Conservation (phyloP, 2,797 vertebrate species). For the Glyptemys insculpta region DNA sequence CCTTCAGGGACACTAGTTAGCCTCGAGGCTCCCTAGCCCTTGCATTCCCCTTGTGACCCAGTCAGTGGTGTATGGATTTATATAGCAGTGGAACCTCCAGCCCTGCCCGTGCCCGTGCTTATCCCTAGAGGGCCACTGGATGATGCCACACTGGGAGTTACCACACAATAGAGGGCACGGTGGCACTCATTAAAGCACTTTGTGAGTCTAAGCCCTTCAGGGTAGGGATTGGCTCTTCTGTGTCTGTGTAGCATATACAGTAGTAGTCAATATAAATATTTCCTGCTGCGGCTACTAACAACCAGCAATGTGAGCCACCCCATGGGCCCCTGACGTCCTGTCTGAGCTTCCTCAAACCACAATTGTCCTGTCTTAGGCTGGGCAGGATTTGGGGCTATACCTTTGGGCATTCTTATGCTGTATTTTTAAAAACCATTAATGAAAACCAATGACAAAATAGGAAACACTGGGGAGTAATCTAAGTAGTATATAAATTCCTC, state of each 20-base stretch:
- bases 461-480: neutral
- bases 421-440: neutral
- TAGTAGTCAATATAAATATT: neutral
- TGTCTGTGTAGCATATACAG: neutral
- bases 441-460: neutral
- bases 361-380: accelerated
- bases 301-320: accelerated
- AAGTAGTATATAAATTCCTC: neutral
- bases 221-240: neutral
- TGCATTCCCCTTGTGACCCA: accelerated
- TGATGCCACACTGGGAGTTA: neutral
- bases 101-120: accelerated
- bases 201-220: neutral
- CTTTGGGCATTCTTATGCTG: neutral
- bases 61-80: neutral
- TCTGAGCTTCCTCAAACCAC: accelerated
- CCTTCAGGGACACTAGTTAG: neutral
- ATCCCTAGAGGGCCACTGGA: neutral
- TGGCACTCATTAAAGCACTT: neutral
- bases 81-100: neutral
- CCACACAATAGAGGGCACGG: neutral
- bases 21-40: accelerated
- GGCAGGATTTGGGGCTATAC: neutral
- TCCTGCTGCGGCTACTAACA: neutral
- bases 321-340: neutral